Percentiles rank a stretch among this genome's conserved stretches.
Conservation (phyloP, 2,888 invertebrate species). For the Tenodera sinensis region DNA sequence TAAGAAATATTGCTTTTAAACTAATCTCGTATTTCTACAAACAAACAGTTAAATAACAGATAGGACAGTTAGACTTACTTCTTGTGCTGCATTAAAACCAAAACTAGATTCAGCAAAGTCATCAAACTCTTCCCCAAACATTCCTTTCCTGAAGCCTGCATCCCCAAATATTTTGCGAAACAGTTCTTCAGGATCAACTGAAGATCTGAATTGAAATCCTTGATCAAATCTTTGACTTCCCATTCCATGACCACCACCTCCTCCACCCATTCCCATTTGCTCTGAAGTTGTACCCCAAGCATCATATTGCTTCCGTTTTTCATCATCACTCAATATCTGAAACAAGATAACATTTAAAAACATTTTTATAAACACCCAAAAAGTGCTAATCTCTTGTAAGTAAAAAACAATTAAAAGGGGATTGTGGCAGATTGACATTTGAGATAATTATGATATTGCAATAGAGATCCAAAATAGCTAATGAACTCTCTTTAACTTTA, state of each 20-base stretch:
- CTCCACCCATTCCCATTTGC: conserved; percentile 73
- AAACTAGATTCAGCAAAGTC: conserved; percentile 86
- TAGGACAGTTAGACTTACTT: conserved; percentile 53
- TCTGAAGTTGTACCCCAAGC: conserved; percentile 86
- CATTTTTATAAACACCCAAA: not conserved
- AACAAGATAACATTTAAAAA: conserved; percentile 24
- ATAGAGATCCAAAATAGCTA: too few relatives aligned
- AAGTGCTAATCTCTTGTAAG: not conserved
- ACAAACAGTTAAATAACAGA: not conserved
- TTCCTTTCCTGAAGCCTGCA: conserved; percentile 58
- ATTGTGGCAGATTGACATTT: too few relatives aligned
- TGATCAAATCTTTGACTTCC: conserved; percentile 54
- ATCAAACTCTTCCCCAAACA: conserved; percentile 56
- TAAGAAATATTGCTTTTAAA: too few relatives aligned
- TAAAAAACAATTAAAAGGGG: too few relatives aligned
- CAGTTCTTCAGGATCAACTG: conserved; percentile 92
- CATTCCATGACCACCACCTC: conserved; percentile 44
- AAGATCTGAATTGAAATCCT: conserved; percentile 82
- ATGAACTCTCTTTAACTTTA: too few relatives aligned
- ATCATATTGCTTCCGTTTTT: conserved; percentile 89
- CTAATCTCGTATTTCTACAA: not conserved
- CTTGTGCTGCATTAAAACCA: conserved; percentile 89
- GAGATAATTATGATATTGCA: too few relatives aligned
- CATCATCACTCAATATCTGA: conserved; percentile 84
- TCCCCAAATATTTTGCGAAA: conserved; percentile 96